phyloP scores from a whole-genome alignment of 2,888 invertebrate species.

The Dorcus hopei region DNA sequence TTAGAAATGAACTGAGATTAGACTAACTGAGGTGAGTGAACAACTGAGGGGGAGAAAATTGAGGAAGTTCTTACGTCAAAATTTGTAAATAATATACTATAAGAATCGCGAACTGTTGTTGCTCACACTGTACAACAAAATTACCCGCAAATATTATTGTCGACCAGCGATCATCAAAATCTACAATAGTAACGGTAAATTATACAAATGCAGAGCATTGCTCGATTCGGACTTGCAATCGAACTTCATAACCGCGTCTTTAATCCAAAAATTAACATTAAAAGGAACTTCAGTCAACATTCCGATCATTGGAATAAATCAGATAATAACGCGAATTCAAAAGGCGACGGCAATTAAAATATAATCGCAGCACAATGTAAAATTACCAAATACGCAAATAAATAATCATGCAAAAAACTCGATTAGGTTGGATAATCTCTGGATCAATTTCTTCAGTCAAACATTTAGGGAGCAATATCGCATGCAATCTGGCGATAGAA shows the following conservation, averaged over 20 bases:
- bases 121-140: no score
- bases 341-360: neutral
- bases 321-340: neutral
- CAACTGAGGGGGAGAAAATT: no score
- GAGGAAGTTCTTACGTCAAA: no score
- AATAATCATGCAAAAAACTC: slow-evolving; percentile 6
- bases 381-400: neutral
- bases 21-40: no score
- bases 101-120: no score
- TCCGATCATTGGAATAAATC: neutral
- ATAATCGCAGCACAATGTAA: neutral
- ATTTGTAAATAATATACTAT: no score
- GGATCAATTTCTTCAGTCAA: neutral
- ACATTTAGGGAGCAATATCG: neutral
- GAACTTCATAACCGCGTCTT: neutral
- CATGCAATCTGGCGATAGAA: slow-evolving; percentile 2
- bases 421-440: slow-evolving; percentile 10
- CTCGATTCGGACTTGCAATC: no score
- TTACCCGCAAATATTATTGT: no score
- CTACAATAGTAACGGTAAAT: no score
- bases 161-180: no score
- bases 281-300: neutral
- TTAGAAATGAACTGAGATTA: no score
- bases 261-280: neutral
- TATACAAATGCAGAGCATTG: no score